Percentiles rank a stretch among this genome's conserved stretches.
Evolutionary conservation across 2,113 vertebrate genomes (phyloP).

Genomic region (Leptobrachium leishanense): DNA sequence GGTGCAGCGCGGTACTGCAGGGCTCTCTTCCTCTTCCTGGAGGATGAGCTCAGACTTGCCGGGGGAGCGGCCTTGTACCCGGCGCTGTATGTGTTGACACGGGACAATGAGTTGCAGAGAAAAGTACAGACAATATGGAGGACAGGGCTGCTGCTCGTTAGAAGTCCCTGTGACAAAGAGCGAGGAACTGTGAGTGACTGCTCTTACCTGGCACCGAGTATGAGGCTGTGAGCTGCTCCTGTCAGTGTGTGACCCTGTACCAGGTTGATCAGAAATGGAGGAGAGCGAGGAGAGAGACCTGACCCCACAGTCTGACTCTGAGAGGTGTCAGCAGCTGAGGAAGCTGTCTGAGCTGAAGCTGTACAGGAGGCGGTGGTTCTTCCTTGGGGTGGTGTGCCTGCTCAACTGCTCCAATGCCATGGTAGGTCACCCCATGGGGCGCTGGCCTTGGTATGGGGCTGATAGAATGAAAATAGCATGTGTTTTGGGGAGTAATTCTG

Average conservation of each 20-base stretch:
- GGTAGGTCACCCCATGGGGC: conserved; percentile 60
- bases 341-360: conserved; percentile 51
- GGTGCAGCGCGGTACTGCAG: not conserved
- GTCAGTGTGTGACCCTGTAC: not conserved
- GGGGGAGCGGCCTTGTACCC: not conserved
- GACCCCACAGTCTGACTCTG: not conserved
- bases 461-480: no score
- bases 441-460: no score
- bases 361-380: conserved; percentile 80
- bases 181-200: no score
- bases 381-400: conserved; percentile 74
- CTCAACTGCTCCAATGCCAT: conserved; percentile 84
- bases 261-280: not conserved
- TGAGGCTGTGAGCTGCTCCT: not conserved
- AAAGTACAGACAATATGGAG: not conserved
- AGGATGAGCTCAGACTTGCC: not conserved
- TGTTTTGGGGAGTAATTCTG: no score
- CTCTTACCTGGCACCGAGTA: no score
- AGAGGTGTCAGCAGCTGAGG: not conserved
- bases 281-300: no score
- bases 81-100: not conserved
- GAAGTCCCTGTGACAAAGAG: no score
- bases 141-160: no score
- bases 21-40: not conserved
- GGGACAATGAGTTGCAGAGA: not conserved